These are phyloP conservation scores for Cryptops parisi DNA, from an alignment of 2,888 invertebrate genomes.

Conservation along the genomic window DNA sequence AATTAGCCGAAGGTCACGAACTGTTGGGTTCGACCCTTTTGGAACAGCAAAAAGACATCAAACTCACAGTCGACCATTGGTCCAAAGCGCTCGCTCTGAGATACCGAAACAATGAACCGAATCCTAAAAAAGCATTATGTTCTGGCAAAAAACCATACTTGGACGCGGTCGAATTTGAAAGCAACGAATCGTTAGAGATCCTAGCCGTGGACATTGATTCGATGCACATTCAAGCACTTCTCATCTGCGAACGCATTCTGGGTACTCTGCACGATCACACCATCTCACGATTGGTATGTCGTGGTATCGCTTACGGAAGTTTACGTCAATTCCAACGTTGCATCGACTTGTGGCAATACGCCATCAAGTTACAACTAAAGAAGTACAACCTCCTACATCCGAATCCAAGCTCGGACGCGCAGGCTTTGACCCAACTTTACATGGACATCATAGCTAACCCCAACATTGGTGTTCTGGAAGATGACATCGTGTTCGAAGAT, in stretches of 20 bases:
- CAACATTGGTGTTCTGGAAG: constrained; percentile 24
- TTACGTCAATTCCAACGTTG: constrained; percentile 54
- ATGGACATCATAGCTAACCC: constrained; percentile 37
- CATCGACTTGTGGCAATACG: constrained; percentile 72
- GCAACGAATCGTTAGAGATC: constrained; percentile 50
- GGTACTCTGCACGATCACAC: constrained; percentile 76
- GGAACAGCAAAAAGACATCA: constrained; percentile 45
- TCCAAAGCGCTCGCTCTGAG: constrained; percentile 32
- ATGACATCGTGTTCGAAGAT: constrained; percentile 49
- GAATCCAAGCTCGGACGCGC: constrained; percentile 72
- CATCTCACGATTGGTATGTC: constrained; percentile 51
- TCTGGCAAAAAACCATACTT: constrained; percentile 52
- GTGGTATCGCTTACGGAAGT: constrained; percentile 42
- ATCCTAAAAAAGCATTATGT: not conserved
- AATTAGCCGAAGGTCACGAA: constrained; percentile 71
- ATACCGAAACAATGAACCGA: not conserved
- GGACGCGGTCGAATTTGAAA: constrained; percentile 55
- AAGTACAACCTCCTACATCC: constrained; percentile 54
- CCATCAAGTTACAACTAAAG: constrained; percentile 61
- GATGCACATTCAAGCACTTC: constrained; percentile 67
- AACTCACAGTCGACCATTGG: constrained; percentile 56
- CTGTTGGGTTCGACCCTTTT: constrained; percentile 73
- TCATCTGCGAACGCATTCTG: constrained; percentile 74
- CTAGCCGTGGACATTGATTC: constrained; percentile 65
- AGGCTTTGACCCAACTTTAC: constrained; percentile 70